Evolutionary conservation across 2,113 vertebrate species (phyloP), one percentile per base, ranked within the genome.

Genomic region (Callochromis pleurospilus): DNA sequence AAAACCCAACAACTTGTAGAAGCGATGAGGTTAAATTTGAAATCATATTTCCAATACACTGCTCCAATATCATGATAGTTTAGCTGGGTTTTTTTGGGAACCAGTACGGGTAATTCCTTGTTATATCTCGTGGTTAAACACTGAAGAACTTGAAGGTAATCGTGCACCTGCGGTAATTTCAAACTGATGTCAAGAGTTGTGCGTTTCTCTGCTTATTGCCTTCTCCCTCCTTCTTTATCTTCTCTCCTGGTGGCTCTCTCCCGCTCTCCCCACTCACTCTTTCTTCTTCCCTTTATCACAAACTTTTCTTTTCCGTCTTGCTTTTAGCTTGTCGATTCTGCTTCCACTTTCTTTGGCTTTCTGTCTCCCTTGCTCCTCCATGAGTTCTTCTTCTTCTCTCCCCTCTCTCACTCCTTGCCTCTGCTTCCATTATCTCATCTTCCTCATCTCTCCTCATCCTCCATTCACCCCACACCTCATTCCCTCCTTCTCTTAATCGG

Each of bases 401-500:
- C 82, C 81, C 81, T 49, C 33, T 88, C 65, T 90, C 54, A 13
- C 53, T 36, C 88, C 38, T 84, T 80, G 53, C 85, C 79, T 88
- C 79, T 2, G 14, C 79, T 88, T 80, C 90, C 86, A 91, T 93
- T 93, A 92, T 91, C 90, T 89, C 36, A 47, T 54, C 60, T 83
- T 82, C 88, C 79, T 88, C 24, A 1, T 82, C 84, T 82, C 60
- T 38, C 60, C 33, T 65, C 60, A 31, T 82, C 87, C 51, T 88
- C 51, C 29, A 80, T 53, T 80, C 77, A 36, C 55, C 86, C 90
- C 47, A 49, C 53, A 31, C 84, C 86, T 87, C 90, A 24, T 85
- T 29, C 65, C 79, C 26, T 84, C 55, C 55, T 56, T 81, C 81
- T 80, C 86, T 86, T 92, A 93, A 95, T 93, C 90, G 53, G 90